These are phyloP conservation scores for Arizona elegans DNA, from an alignment of 2,113 vertebrate species.

Conservation along the genomic window DNA sequence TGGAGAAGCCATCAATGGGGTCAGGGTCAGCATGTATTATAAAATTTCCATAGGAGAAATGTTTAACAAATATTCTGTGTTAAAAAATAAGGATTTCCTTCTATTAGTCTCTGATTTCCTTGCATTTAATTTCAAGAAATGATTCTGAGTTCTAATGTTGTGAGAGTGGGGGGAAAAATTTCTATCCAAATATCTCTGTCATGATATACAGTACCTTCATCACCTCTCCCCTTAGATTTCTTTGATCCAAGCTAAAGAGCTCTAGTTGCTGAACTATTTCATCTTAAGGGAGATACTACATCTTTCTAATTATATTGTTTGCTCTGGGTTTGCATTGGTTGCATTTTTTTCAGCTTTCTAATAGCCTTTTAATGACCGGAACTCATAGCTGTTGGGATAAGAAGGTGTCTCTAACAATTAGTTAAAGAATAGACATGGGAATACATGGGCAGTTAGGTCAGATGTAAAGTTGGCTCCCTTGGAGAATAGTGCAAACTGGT, in stretches of 20 bases:
- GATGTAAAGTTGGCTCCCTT: background rate
- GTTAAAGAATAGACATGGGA: background rate
- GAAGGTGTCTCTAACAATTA: background rate
- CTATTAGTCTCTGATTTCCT: background rate
- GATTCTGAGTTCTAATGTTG: background rate
- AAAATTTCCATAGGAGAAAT: background rate
- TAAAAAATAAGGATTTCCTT: background rate
- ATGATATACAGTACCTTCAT: background rate
- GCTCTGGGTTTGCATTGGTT: background rate
- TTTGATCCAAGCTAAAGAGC: background rate
- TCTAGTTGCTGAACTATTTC: background rate
- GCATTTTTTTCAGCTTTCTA: background rate
- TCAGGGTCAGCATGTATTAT: background rate
- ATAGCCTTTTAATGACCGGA: background rate
- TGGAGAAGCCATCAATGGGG: background rate
- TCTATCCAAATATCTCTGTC: background rate
- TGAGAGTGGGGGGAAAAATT: background rate
- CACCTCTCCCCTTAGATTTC: background rate
- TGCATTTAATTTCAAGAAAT: background rate
- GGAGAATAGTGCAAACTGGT: background rate
- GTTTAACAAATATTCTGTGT: background rate
- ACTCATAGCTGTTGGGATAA: background rate
- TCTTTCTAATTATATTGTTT: background rate
- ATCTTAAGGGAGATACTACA: background rate
- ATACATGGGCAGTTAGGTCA: background rate